phyloP scores from a whole-genome alignment of 2,888 invertebrate species.

The Paralinhomoeus sp. region DNA sequence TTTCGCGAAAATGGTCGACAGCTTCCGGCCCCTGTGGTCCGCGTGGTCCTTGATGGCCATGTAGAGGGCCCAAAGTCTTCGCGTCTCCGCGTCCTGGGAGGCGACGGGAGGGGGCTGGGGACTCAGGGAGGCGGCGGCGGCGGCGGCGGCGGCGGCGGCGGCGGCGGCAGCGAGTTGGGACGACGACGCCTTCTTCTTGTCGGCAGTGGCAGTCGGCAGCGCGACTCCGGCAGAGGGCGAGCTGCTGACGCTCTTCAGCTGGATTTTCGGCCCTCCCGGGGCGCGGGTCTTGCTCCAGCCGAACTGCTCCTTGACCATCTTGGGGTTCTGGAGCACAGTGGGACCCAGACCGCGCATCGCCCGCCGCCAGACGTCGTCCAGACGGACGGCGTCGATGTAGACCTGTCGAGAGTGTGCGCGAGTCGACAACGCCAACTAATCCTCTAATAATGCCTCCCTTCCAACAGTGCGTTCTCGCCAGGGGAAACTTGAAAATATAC shows the following conservation, averaged over 20 bases:
- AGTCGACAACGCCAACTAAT: too few relatives aligned
- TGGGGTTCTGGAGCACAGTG: conserved; percentile 8
- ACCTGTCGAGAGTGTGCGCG: too few relatives aligned
- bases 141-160: too few relatives aligned
- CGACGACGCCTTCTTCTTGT: too few relatives aligned
- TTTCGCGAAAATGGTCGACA: conserved; percentile 81
- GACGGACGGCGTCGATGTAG: conserved; percentile 50
- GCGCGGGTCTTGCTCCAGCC: background rate
- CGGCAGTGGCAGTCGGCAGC: too few relatives aligned
- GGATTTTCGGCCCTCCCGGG: background rate
- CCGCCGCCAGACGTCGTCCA: conserved; percentile 60
- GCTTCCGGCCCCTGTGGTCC: conserved; percentile 59
- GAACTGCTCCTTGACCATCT: conserved; percentile 7
- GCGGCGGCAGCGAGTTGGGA: too few relatives aligned
- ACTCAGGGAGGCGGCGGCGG: too few relatives aligned
- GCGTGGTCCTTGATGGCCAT: conserved; percentile 69
- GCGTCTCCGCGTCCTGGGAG: conserved; percentile 5
- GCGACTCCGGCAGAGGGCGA: too few relatives aligned
- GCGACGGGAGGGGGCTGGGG: too few relatives aligned
- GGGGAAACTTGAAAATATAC: too few relatives aligned
- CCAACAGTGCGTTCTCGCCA: too few relatives aligned
- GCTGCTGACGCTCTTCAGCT: background rate
- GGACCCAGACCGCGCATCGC: conserved; percentile 46
- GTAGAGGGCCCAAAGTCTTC: conserved; percentile 57
- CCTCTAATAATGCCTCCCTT: too few relatives aligned